These are phyloP conservation scores for Plutomurus gul DNA, from an alignment of 1,140 invertebrate genomes.

Conservation along the genomic window DNA sequence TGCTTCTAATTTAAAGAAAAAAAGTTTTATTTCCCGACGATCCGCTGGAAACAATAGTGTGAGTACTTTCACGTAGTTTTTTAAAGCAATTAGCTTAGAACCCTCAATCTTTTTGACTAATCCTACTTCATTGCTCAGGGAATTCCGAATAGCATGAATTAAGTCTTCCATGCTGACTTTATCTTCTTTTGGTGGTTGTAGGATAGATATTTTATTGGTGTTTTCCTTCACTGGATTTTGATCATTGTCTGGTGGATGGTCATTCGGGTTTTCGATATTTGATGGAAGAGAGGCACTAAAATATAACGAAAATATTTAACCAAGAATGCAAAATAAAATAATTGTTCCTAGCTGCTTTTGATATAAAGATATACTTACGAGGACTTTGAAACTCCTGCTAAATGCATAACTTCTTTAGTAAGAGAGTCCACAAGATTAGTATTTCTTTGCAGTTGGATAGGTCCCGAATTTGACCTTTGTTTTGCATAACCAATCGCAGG, in stretches of 20 bases:
- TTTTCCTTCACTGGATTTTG: not conserved
- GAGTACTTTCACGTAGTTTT: conserved; percentile 72
- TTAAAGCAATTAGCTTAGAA: conserved; percentile 71
- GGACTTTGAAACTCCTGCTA: not conserved
- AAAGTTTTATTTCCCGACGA: conserved; percentile 64
- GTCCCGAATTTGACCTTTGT: not conserved
- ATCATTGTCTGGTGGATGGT: too few relatives aligned
- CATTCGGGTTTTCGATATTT: too few relatives aligned
- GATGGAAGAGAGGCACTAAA: too few relatives aligned
- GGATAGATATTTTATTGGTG: not conserved
- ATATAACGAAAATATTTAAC: too few relatives aligned
- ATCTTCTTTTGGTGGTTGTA: conserved; percentile 55
- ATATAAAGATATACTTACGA: not conserved
- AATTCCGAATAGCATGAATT: conserved; percentile 78
- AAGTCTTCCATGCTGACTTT: conserved; percentile 80
- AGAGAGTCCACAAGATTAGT: not conserved
- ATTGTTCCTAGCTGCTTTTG: not conserved
- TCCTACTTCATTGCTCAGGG: conserved; percentile 78
- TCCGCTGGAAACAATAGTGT: conserved; percentile 74
- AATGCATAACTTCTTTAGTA: not conserved
- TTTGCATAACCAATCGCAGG: conserved; percentile 47
- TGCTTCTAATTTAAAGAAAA: conserved; percentile 65
- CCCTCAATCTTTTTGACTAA: conserved; percentile 70
- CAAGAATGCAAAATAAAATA: not conserved
- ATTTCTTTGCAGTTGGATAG: conserved; percentile 1